Conservation (phyloP, 2,888 invertebrate genomes). For the Liopterus haemorrhoidalis region DNA sequence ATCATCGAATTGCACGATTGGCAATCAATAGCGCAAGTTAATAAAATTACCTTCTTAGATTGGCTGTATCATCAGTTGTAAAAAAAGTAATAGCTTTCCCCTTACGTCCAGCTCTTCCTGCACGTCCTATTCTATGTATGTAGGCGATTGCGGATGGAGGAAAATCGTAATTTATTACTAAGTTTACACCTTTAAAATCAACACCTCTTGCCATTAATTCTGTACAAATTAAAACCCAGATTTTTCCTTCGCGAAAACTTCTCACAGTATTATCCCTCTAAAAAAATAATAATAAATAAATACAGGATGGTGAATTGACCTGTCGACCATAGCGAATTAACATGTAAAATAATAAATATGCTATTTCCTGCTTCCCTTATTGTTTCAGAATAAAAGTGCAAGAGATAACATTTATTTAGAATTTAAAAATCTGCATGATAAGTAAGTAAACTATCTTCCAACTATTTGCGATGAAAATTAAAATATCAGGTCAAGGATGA, state of each 20-base stretch:
- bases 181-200: conserved; percentile 92
- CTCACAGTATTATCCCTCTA: conserved; percentile 88
- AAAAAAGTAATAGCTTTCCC: conserved; percentile 93
- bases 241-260: conserved; percentile 83
- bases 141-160: conserved; percentile 86
- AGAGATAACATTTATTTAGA: too few relatives aligned
- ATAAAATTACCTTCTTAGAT: conserved; percentile 70
- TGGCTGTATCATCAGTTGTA: conserved; percentile 79
- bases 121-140: conserved; percentile 81
- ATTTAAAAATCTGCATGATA: too few relatives aligned
- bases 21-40: too few relatives aligned
- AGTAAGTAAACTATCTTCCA: too few relatives aligned
- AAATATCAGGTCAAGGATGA: too few relatives aligned
- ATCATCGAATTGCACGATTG: conserved; percentile 1
- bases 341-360: too few relatives aligned
- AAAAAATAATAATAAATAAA: conserved; percentile 33
- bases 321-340: too few relatives aligned
- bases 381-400: too few relatives aligned
- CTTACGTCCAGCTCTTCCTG: conserved; percentile 84
- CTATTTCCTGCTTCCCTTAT: too few relatives aligned
- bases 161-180: conserved; percentile 97
- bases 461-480: too few relatives aligned
- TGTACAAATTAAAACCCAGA: conserved; percentile 95
- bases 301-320: conserved; percentile 14
- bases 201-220: conserved; percentile 95